Evolutionary conservation across 2,888 invertebrate species (phyloP).

Genomic region (Axea sp.): DNA sequence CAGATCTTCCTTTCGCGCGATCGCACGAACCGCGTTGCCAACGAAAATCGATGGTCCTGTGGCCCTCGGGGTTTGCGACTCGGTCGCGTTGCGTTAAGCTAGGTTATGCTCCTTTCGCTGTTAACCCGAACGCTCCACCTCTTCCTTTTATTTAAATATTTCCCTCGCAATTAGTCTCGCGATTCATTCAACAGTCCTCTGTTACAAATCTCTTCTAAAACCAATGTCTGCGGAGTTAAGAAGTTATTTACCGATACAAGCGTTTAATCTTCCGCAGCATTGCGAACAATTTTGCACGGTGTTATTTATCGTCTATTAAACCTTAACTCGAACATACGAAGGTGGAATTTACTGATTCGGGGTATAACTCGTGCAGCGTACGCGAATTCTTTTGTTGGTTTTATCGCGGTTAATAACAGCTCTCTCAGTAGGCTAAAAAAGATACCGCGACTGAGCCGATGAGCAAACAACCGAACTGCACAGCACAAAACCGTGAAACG

Average conservation of each 20-base stretch:
- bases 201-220: too few relatives aligned
- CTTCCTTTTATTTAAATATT: background rate
- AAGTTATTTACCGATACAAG: too few relatives aligned
- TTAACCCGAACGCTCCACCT: constrained; percentile 18
- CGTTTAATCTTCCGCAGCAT: too few relatives aligned
- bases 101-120: constrained; percentile 53
- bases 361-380: background rate
- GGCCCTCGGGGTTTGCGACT: constrained; percentile 37
- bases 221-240: too few relatives aligned
- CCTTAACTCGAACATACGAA: too few relatives aligned
- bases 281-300: too few relatives aligned
- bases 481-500: constrained; percentile 1
- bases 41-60: constrained; percentile 61
- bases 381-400: constrained; percentile 9
- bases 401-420: constrained; percentile 26
- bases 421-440: constrained; percentile 16
- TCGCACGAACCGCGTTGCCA: constrained; percentile 5
- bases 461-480: constrained; percentile 25
- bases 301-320: background rate
- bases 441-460: constrained; percentile 7
- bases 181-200: too few relatives aligned
- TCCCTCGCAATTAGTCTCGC: background rate
- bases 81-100: constrained; percentile 42
- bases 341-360: background rate
- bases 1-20: constrained; percentile 20